A percentile compares a stretch with the other conserved stretches of the same genome.
Conservation (phyloP, 2,888 invertebrate species). For the Sycophila texana region DNA sequence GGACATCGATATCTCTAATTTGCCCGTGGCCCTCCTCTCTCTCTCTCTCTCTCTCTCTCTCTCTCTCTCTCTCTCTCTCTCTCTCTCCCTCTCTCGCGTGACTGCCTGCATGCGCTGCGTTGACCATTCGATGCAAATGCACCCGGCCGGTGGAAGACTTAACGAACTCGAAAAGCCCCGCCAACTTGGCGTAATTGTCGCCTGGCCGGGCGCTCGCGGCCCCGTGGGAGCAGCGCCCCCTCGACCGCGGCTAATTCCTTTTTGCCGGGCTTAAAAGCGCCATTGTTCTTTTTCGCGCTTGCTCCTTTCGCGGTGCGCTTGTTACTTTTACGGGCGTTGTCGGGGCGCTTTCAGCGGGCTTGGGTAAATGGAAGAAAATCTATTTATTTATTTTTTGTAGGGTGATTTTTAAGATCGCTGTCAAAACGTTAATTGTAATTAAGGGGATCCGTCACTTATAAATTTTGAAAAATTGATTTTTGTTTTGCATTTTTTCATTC, state of each 20-base stretch:
- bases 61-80: constrained; percentile 35
- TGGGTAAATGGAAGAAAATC: background rate
- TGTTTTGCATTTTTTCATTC: too few species aligned
- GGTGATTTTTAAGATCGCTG: background rate
- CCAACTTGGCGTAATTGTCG: constrained; percentile 17
- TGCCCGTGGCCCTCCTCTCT: constrained; percentile 31
- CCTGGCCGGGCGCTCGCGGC: background rate
- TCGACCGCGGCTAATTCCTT: constrained; percentile 11
- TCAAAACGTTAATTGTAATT: background rate
- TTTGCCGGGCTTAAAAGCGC: constrained; percentile 24
- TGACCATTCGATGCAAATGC: constrained; percentile 50
- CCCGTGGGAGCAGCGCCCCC: too few species aligned
- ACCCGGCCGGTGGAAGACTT: constrained; percentile 6
- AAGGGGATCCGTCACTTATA: too few species aligned
- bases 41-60: constrained; percentile 31
- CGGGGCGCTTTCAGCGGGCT: background rate
- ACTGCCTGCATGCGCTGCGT: constrained; percentile 46
- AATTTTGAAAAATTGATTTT: too few species aligned
- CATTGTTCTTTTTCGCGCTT: background rate
- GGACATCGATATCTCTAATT: constrained; percentile 57
- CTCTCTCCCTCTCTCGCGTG: constrained; percentile 37
- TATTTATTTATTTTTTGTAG: background rate
- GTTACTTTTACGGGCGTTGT: background rate
- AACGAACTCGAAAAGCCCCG: constrained; percentile 37
- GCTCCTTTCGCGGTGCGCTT: background rate